Evolutionary conservation across 2,797 vertebrate species (phyloP).

Genomic region (Micromesistius poutassou): DNA sequence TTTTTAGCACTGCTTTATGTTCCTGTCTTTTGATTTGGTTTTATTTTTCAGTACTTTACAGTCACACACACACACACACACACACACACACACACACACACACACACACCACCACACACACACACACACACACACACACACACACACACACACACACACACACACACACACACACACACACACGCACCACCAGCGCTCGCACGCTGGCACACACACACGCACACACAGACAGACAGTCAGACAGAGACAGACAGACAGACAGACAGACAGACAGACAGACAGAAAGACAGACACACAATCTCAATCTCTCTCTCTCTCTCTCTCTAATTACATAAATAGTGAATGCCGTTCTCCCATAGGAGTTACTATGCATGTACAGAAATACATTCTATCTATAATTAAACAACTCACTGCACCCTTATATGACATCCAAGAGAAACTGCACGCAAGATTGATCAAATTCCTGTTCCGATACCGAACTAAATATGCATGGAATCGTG

Average conservation of each 20-base stretch:
- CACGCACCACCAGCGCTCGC: no score
- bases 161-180: no score
- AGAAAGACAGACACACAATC: neutral
- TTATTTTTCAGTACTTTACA: neutral
- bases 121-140: neutral
- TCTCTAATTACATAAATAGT: constrained; percentile 8
- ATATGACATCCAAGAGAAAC: neutral
- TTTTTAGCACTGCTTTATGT: neutral
- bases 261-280: neutral
- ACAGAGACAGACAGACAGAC: neutral
- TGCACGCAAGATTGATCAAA: neutral
- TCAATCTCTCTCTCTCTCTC: neutral
- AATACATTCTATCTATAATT: constrained; percentile 63
- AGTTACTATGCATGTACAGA: constrained; percentile 38
- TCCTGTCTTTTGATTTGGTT: neutral
- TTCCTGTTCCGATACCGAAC: neutral
- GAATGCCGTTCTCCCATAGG: constrained; percentile 37
- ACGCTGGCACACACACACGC: neutral
- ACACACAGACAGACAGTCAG: neutral
- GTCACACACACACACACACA: neutral
- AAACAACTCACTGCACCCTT: constrained; percentile 23
- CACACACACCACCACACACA: neutral
- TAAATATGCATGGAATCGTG: no score
- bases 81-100: neutral
- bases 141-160: no score